A percentile compares a stretch with the other conserved stretches of the same genome.
phyloP scores from a whole-genome alignment of 1,140 invertebrate genomes.

The Pseudobourletiella spinata region DNA sequence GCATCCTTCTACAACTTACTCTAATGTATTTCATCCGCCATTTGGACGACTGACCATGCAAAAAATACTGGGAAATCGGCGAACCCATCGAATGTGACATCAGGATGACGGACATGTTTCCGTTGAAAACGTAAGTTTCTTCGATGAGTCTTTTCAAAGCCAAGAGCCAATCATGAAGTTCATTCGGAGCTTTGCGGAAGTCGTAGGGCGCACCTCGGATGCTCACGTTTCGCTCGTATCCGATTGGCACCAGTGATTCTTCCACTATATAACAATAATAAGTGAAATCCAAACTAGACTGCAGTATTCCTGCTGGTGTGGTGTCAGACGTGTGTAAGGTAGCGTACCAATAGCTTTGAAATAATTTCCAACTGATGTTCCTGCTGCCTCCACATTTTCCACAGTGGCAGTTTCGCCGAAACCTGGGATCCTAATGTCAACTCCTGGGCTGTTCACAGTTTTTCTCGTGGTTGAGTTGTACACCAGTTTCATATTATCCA shows the following conservation, averaged over 20 bases:
- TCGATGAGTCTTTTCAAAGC: conserved; percentile 71
- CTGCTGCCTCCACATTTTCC: no score
- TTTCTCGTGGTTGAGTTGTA: no score
- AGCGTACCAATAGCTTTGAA: conserved; percentile 76
- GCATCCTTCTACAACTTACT: no score
- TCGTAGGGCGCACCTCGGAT: conserved; percentile 87
- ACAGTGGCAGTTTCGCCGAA: no score
- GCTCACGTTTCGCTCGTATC: conserved; percentile 67
- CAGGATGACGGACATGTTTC: conserved; percentile 66
- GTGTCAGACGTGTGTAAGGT: conserved; percentile 47
- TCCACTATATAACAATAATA: conserved; percentile 19
- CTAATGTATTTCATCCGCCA: conserved; percentile 92
- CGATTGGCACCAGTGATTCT: conserved; percentile 44
- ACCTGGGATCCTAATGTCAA: no score
- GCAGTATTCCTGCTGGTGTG: no score
- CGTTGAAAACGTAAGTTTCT: conserved; percentile 71
- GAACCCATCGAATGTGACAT: conserved; percentile 95
- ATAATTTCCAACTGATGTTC: conserved; percentile 67
- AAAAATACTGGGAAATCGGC: conserved; percentile 74
- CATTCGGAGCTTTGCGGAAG: conserved; percentile 92
- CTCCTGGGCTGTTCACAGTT: no score
- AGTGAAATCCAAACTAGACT: no score
- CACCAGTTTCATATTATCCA: no score
- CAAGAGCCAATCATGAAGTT: conserved; percentile 72
- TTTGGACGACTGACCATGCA: conserved; percentile 61